phyloP scores from a whole-genome alignment of 1,140 invertebrate genomes.

The Hyles vespertilio region DNA sequence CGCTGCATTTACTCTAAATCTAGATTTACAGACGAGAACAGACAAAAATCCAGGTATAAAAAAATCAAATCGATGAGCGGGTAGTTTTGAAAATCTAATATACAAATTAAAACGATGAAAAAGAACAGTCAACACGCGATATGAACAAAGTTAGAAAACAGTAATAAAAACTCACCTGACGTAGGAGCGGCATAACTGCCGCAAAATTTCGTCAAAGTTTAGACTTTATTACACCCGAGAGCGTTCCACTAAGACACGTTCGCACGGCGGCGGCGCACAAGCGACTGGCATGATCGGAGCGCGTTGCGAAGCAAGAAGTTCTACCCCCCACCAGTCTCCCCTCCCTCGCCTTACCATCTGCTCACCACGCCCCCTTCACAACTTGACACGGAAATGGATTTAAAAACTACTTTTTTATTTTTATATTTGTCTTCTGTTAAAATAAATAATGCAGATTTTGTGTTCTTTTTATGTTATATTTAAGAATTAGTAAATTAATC shows the following conservation, averaged over 20 bases:
- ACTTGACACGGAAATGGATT: background rate
- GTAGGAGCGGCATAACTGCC: constrained; percentile 58
- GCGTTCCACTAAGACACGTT: constrained; percentile 30
- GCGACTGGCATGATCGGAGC: constrained; percentile 32
- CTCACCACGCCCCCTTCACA: constrained; percentile 1
- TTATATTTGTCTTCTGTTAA: no score
- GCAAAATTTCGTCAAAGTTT: constrained; percentile 36
- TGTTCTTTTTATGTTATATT: no score
- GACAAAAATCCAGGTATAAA: background rate
- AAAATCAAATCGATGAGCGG: background rate
- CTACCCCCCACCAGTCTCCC: constrained; percentile 24
- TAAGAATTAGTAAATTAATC: no score
- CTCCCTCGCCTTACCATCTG: constrained; percentile 23
- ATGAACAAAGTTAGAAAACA: constrained; percentile 9
- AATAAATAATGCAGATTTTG: no score
- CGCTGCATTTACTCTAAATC: background rate
- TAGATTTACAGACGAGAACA: background rate
- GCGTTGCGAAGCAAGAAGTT: constrained; percentile 48
- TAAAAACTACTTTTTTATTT: background rate
- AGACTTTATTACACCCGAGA: constrained; percentile 15
- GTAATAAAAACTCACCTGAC: constrained; percentile 44
- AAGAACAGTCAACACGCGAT: background rate
- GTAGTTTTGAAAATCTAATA: no score
- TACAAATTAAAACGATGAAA: no score
- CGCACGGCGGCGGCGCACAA: constrained; percentile 37